phyloP scores from a whole-genome alignment of 2,113 vertebrate genomes.

The Junco hyemalis region DNA sequence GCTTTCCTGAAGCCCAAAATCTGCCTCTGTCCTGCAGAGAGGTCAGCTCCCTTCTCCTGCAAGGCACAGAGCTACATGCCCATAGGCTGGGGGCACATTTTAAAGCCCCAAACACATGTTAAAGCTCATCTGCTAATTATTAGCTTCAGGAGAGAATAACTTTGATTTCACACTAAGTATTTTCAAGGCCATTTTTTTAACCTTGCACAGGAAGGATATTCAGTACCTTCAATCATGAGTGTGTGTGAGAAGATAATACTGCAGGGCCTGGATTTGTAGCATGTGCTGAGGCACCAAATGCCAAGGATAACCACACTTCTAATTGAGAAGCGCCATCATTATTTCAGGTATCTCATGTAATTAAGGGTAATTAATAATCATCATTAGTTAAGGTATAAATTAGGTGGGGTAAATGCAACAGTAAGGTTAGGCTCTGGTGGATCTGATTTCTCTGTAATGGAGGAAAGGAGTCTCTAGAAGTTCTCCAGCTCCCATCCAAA shows the following conservation, averaged over 20 bases:
- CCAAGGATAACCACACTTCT: background rate
- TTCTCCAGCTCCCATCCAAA: background rate
- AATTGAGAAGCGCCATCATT: background rate
- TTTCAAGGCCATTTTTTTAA: background rate
- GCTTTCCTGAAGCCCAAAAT: background rate
- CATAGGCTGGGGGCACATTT: rapidly evolving
- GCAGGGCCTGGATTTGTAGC: background rate
- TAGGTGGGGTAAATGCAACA: background rate
- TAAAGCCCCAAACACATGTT: background rate
- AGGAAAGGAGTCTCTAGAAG: background rate
- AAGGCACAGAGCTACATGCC: background rate
- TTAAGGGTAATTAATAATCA: slow-evolving; percentile 8
- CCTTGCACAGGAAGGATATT: background rate
- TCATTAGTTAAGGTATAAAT: background rate
- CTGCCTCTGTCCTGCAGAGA: background rate
- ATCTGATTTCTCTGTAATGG: background rate
- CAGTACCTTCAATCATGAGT: background rate
- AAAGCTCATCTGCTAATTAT: background rate
- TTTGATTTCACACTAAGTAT: background rate
- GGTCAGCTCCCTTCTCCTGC: background rate
- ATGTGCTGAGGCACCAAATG: background rate
- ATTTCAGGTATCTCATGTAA: slow-evolving; percentile 1
- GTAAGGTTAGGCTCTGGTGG: background rate
- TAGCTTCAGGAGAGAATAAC: background rate
- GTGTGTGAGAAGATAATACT: background rate